Conservation (phyloP, 2,113 vertebrate species). For the Pterocles orientalis region DNA sequence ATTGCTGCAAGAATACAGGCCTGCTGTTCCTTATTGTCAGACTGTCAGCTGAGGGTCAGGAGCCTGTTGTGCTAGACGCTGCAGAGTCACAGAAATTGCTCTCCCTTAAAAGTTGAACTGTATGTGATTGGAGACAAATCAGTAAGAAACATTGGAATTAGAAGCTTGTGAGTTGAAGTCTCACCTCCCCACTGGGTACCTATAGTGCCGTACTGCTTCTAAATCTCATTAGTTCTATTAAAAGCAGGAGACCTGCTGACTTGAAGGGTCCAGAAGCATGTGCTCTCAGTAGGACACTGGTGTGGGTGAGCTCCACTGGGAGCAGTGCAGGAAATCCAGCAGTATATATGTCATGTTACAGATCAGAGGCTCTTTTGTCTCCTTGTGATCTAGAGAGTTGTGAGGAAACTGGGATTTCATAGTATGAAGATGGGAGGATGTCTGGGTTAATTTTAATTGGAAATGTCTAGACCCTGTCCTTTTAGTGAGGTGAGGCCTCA, state of each 20-base stretch:
- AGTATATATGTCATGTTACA: not conserved
- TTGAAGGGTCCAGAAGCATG: not conserved
- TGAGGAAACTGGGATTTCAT: not conserved
- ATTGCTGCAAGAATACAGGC: not conserved
- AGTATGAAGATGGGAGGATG: not conserved
- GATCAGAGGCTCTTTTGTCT: not conserved
- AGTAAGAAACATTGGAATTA: not conserved
- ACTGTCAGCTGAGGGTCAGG: not conserved
- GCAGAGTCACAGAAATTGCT: not conserved
- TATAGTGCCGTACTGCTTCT: not conserved
- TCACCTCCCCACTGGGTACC: not conserved
- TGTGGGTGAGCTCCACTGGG: not conserved
- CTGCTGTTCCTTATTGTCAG: not conserved
- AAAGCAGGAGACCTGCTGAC: not conserved
- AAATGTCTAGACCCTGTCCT: not conserved
- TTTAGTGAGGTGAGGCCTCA: not conserved
- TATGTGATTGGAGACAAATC: not conserved
- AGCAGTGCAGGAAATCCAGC: not conserved
- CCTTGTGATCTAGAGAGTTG: not conserved
- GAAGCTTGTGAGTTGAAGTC: not conserved
- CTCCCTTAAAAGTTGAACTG: not conserved
- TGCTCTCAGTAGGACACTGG: not conserved
- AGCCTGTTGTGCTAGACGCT: not conserved
- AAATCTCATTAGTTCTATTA: slow-evolving; percentile 27
- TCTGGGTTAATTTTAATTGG: not conserved